Evolutionary conservation across 2,113 vertebrate species (phyloP).

Genomic region (Peromyscus maniculatus): DNA sequence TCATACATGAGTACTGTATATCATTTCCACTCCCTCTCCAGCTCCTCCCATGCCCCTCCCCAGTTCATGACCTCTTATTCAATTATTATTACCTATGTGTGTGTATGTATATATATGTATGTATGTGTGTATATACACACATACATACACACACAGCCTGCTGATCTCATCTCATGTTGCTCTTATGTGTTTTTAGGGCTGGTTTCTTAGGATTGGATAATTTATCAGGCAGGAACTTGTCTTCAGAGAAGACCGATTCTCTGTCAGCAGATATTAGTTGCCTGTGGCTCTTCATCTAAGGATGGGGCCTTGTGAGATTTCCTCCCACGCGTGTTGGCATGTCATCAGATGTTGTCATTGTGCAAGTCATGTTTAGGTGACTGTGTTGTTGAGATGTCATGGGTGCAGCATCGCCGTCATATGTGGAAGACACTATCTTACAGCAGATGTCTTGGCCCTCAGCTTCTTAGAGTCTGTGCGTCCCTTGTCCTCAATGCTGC

Average conservation of each 20-base stretch:
- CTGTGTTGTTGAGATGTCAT: not conserved
- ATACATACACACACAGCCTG: not conserved
- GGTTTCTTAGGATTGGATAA: not conserved
- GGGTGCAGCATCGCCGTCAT: not conserved
- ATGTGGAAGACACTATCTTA: not conserved
- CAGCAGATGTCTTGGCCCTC: not conserved
- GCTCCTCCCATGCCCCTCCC: not conserved
- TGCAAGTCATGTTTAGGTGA: not conserved
- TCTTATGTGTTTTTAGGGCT: not conserved
- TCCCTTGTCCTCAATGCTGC: accelerated
- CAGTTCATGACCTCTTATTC: not conserved
- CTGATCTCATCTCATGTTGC: not conserved
- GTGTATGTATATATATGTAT: no score
- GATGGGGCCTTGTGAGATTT: not conserved
- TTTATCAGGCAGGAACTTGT: not conserved
- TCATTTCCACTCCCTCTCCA: not conserved
- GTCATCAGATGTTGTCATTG: not conserved
- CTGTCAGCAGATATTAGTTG: not conserved
- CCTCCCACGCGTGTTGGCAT: not conserved
- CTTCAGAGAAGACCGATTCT: not conserved
- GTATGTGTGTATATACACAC: not conserved
- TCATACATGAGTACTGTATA: not conserved
- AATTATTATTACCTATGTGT: not conserved
- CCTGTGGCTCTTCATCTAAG: not conserved
- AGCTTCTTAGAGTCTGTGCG: not conserved